Percentiles rank a stretch among this genome's conserved stretches.
These are phyloP conservation scores for Podarcis cretensis DNA, from an alignment of 2,113 vertebrate species.

Conservation along the genomic window DNA sequence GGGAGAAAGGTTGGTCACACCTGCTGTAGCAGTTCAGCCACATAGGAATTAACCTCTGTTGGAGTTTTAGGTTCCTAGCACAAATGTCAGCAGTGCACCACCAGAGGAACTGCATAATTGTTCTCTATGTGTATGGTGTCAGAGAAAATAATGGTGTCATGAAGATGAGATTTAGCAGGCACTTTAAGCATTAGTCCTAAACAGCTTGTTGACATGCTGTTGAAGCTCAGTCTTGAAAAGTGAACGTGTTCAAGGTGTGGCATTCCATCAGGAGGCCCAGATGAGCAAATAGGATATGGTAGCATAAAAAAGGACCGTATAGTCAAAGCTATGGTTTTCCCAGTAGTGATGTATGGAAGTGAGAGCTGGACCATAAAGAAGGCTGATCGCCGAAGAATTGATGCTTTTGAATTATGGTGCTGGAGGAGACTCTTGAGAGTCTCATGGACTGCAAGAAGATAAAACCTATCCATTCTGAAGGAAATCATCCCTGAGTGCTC, in stretches of 20 bases:
- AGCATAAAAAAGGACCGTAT: background rate
- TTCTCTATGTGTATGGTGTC: rapidly evolving
- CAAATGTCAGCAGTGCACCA: rapidly evolving
- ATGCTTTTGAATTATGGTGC: no score
- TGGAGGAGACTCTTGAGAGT: no score
- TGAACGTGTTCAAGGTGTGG: background rate
- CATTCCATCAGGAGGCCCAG: background rate
- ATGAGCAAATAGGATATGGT: background rate
- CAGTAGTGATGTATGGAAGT: no score
- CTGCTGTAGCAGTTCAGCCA: no score
- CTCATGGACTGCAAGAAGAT: no score
- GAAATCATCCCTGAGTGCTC: no score
- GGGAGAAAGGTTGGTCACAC: no score
- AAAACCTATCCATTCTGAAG: no score
- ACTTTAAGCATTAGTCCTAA: background rate
- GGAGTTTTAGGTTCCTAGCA: slow-evolving; percentile 12
- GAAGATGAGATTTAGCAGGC: background rate
- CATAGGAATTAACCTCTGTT: background rate
- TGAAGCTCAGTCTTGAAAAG: background rate
- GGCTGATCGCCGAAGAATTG: no score
- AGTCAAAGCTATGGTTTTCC: no score
- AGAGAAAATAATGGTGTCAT: background rate
- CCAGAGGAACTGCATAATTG: background rate
- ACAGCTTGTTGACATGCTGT: background rate
- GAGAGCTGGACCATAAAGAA: no score